Base-by-base conservation (phyloP, 2,797 vertebrate species). In the Sternarchorhynchus goeldii region DNA sequence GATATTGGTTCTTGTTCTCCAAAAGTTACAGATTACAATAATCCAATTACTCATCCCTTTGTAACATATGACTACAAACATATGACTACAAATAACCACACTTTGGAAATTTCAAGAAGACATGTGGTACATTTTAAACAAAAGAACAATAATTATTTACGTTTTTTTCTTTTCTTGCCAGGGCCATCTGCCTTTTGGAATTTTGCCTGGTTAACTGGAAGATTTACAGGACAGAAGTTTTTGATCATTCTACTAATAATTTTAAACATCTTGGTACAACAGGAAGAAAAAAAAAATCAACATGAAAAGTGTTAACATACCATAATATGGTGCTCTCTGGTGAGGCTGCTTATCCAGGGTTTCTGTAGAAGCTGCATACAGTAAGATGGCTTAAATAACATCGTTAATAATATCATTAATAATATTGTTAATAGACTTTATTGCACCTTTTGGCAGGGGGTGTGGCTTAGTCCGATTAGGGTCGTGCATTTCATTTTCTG, bases 401-500 rank as follows among this genome's bases (percentile, higher is more conserved):
- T 25, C 25, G 25, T 25, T 25, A 25, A 25, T 25, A 25, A 25
- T 25, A 25, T 25, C 1, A 1, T 25, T 25, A 25, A 25, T 50
- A 2, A 50, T 50, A 3, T 50, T 12, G 45, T 50, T 50, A 50
- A 50, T 50, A 14, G 41, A 20, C 31, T 56, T 50, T 68, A 12
- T 59, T 20, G 12, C 36, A 85, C 84, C 81, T 79, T 59, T 77
- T 62, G 32, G 31, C 2, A 20, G 58, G 17, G 32, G 25, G 25
- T 34, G 18, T 63, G 71, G 70, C 12, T 36, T 67, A 56, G 12
- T 73, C 18, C 25, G 75, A 20, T 66, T 76, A 53, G 74, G 76
- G 73, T 68, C 50, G 10, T 73, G 76, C 16, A 70, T 55, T 29
- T 85, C 76, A 77, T 86, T 88, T 80, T 86, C 85, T 86, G 57